Base-by-base conservation (phyloP, 1,140 invertebrate species). In the Lepidotrigona ventralis region DNA sequence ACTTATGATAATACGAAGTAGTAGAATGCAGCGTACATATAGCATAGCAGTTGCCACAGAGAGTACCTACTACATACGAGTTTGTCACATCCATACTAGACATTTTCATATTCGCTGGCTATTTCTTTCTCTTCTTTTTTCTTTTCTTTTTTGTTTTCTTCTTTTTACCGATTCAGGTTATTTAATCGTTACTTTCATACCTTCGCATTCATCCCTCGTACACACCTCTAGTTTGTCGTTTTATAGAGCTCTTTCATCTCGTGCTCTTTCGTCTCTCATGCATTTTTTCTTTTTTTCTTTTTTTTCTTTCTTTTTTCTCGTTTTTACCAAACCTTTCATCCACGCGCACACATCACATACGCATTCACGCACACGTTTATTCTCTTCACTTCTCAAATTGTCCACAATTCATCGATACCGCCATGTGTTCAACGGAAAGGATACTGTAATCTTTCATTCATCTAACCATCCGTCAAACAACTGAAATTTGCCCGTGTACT, bases 21-120 rank as follows among this genome's bases (percentile, higher is more conserved):
- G 82, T 91, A 91, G 88, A 90, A 91, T 89, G 89, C 88, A 91
- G 89, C 89, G 82, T 90, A 92, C 90, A 90, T 90, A 88, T 89
- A 90, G 84, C 84, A 90, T 89, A 91, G 86, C 90, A 90, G 87
- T 83, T 86, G 89, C 89, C 85, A 90, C 84, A 79, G 83, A 86
- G 88, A 90, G 79, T 88, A 86, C 85, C 78, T 89, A 87, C 86
- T 91, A 90, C 85, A 68, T 82, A 89, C 71, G 78, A 89, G 74
- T 89, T 89, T 83, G 29, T 87, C 85, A 89, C 88, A 85, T 87
- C 81, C 88, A 80, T 80, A 84, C 83, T 85, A 77, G 64, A 66
- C 33, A 33, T 46, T 46, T 81, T 76, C 39, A 66, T 85, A 56
- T 69, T 76, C 76, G 23, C 69, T 75, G 19, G 39, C 58, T 79